These are phyloP conservation scores for Prunella himalayana DNA, from an alignment of 2,113 vertebrate genomes.

Conservation along the genomic window DNA sequence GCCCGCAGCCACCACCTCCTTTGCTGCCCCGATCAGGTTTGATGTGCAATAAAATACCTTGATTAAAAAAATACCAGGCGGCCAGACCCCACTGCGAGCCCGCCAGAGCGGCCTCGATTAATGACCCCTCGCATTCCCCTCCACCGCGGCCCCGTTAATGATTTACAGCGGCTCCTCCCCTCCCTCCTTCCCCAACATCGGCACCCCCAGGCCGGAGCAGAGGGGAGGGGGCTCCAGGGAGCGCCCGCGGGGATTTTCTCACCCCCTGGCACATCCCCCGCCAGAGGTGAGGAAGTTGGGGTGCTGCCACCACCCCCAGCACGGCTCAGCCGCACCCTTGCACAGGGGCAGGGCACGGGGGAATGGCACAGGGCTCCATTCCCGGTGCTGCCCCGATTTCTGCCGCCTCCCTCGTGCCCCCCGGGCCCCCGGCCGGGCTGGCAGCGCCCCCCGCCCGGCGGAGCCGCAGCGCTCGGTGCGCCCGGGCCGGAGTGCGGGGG, in stretches of 20 bases:
- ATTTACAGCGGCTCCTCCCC: not conserved
- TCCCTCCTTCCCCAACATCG: not conserved
- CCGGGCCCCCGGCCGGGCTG: not conserved
- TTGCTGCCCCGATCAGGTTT: not conserved
- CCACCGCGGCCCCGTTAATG: not conserved
- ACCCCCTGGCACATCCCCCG: accelerated
- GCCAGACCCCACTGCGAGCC: not conserved
- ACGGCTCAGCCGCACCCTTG: accelerated
- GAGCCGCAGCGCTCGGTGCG: not conserved
- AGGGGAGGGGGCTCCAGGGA: not conserved
- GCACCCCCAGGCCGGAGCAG: not conserved
- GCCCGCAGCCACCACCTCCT: accelerated
- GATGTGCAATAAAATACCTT: not conserved
- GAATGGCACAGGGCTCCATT: accelerated
- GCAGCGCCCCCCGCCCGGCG: not conserved
- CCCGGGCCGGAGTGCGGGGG: accelerated
- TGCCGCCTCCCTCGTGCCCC: not conserved
- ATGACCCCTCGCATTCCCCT: not conserved
- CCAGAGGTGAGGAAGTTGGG: accelerated
- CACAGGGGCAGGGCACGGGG: accelerated
- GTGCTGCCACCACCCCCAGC: not conserved
- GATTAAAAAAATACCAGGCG: not conserved
- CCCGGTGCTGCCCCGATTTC: not conserved
- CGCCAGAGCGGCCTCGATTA: not conserved
- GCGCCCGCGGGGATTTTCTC: not conserved